Conservation (phyloP, 2,113 vertebrate species). For the Rafetus swinhoei region DNA sequence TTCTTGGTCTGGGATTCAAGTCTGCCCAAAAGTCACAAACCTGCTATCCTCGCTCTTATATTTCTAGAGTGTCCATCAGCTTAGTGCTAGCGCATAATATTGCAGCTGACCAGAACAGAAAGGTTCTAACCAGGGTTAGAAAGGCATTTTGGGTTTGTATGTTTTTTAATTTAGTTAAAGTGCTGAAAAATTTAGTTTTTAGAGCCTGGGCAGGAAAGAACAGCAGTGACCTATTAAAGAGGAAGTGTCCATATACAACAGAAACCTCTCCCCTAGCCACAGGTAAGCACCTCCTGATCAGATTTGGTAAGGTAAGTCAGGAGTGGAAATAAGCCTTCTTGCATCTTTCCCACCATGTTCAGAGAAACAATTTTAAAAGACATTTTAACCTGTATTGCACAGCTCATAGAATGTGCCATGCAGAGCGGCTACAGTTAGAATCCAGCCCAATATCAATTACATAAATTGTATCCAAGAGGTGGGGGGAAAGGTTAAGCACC, state of each 20-base stretch:
- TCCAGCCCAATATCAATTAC: background rate
- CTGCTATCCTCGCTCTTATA: background rate
- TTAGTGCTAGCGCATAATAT: background rate
- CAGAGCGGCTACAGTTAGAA: accelerated
- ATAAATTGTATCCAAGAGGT: background rate
- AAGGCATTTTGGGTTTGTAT: background rate
- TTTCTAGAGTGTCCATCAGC: background rate
- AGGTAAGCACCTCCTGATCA: background rate
- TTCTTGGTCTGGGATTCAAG: background rate
- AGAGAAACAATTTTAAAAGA: background rate
- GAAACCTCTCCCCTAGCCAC: background rate
- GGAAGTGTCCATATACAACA: background rate
- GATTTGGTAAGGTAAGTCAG: background rate
- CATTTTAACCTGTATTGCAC: background rate
- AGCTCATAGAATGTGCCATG: background rate
- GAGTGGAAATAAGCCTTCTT: constrained; percentile 12
- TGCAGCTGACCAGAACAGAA: background rate
- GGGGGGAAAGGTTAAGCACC: too few species aligned
- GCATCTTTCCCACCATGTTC: background rate
- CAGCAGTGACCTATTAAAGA: background rate
- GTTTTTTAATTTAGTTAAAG: background rate
- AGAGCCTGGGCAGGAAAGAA: background rate
- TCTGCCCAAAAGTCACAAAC: background rate
- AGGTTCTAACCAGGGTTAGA: background rate
- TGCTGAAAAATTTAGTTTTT: background rate